These are phyloP conservation scores for Sebastolobus alascanus DNA, from an alignment of 2,797 vertebrate species.

Conservation along the genomic window DNA sequence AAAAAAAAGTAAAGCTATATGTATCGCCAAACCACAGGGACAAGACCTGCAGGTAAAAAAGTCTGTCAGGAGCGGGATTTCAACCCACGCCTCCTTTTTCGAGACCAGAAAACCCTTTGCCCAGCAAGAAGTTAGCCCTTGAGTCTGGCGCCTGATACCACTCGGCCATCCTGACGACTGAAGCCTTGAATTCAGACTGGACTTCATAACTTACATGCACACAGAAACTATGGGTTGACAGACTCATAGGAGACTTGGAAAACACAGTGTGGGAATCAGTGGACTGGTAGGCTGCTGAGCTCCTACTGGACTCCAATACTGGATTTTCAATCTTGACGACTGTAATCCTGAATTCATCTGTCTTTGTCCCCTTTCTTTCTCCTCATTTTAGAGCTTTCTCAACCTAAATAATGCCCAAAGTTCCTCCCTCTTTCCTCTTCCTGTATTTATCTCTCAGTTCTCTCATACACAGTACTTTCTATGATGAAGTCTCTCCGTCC, in stretches of 20 bases:
- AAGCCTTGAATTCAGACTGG: accelerated
- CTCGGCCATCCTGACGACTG: background rate
- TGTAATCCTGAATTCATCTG: background rate
- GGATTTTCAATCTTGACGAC: no score
- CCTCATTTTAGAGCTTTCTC: background rate
- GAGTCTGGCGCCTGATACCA: background rate
- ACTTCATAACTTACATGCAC: no score
- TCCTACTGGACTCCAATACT: no score
- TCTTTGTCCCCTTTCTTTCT: background rate
- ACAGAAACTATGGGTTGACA: no score
- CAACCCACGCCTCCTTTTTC: slow-evolving; percentile 38
- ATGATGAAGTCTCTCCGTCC: background rate
- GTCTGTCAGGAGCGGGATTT: slow-evolving; percentile 45
- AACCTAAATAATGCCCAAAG: background rate
- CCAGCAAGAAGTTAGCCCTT: background rate
- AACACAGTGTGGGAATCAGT: no score
- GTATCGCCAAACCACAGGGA: no score
- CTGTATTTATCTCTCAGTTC: no score
- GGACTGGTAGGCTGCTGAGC: no score
- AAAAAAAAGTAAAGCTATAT: no score
- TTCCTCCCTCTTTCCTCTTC: background rate
- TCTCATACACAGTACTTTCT: background rate
- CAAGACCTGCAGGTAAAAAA: no score
- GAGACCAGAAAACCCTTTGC: background rate
- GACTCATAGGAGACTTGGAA: no score